Conservation (phyloP, 2,113 vertebrate species). For the Myodes glareolus region DNA sequence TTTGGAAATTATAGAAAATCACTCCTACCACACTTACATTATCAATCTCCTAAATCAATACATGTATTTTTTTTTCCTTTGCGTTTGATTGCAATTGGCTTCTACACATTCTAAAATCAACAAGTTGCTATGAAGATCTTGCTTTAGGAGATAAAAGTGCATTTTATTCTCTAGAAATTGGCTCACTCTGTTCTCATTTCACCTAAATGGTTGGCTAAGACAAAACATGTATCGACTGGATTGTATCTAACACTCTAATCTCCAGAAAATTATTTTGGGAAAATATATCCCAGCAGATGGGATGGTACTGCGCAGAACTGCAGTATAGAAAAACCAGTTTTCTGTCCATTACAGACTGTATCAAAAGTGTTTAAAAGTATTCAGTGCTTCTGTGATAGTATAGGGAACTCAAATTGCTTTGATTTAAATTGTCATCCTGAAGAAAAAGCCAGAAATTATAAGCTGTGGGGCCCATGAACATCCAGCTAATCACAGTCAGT, state of each 20-base stretch:
- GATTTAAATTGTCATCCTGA: constrained; percentile 65
- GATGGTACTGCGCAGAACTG: background rate
- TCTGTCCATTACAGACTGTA: constrained; percentile 1
- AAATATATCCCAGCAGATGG: background rate
- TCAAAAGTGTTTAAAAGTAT: constrained; percentile 47
- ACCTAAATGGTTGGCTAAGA: background rate
- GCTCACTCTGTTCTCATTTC: background rate
- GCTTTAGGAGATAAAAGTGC: background rate
- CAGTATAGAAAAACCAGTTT: background rate
- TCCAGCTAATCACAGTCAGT: constrained; percentile 59
- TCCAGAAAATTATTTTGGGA: background rate
- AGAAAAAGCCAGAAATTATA: constrained; percentile 60
- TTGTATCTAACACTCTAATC: background rate
- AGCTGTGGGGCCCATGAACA: background rate
- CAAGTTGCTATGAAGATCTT: background rate
- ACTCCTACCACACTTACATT: background rate
- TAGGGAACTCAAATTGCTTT: constrained; percentile 58
- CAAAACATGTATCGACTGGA: background rate
- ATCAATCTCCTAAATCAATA: background rate
- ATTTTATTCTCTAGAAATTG: background rate
- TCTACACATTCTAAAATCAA: background rate
- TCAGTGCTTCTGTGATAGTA: background rate
- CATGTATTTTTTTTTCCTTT: background rate
- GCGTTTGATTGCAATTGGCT: background rate
- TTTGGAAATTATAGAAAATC: constrained; percentile 21